These are phyloP conservation scores for Apis laboriosa DNA, from an alignment of 1,140 invertebrate genomes.

Conservation along the genomic window DNA sequence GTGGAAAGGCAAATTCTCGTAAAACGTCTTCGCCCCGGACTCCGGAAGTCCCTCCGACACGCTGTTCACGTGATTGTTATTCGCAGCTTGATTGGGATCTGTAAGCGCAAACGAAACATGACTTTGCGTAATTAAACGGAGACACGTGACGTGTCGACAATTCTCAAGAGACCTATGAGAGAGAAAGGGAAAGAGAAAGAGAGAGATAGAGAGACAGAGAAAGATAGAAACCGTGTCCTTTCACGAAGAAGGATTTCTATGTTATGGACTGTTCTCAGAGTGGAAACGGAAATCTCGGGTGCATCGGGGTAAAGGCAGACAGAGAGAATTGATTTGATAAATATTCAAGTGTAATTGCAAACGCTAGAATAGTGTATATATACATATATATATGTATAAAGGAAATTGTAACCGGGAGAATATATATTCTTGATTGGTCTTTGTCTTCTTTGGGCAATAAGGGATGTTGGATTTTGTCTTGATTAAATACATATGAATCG, in stretches of 20 bases:
- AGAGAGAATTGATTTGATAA: conserved; percentile 28
- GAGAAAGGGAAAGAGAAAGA: conserved; percentile 20
- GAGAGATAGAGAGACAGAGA: neutral
- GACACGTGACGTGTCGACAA: neutral
- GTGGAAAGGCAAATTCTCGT: conserved; percentile 96
- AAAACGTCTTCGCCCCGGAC: conserved; percentile 86
- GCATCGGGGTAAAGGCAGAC: conserved; percentile 13
- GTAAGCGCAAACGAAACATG: conserved; percentile 66
- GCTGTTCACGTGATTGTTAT: conserved; percentile 78
- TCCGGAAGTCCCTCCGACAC: conserved; percentile 78
- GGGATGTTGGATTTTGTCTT: neutral
- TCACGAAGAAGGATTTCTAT: conserved; percentile 4
- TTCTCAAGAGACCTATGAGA: neutral
- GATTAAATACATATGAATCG: neutral
- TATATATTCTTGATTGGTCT: neutral
- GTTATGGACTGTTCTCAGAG: neutral
- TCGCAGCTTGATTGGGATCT: conserved; percentile 78
- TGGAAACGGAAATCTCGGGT: neutral
- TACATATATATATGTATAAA: conserved; percentile 36
- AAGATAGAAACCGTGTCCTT: neutral
- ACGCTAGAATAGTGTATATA: conserved; percentile 22
- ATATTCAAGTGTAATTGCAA: conserved; percentile 22
- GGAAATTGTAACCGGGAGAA: conserved; percentile 1
- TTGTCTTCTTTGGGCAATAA: too few species aligned
- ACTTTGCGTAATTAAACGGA: conserved; percentile 43